These are phyloP conservation scores for Jaculus jaculus DNA, from an alignment of 2,113 vertebrate genomes.

Conservation along the genomic window DNA sequence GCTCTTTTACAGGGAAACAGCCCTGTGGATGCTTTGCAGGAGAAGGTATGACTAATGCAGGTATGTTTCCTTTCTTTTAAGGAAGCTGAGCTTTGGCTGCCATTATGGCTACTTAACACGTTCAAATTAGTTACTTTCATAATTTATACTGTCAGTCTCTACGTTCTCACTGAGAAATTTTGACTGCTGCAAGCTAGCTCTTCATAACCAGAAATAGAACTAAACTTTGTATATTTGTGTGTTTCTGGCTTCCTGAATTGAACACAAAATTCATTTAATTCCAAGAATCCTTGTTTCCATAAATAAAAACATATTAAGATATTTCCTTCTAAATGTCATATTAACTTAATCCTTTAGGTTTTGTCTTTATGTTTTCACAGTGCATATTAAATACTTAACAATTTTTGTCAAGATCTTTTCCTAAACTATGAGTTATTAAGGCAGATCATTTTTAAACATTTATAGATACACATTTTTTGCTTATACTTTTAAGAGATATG, in stretches of 20 bases:
- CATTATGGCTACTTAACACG: neutral
- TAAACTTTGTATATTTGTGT: neutral
- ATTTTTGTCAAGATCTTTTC: neutral
- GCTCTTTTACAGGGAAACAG: neutral
- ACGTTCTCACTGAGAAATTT: neutral
- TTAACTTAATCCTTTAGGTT: neutral
- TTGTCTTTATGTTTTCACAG: neutral
- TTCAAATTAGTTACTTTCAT: neutral
- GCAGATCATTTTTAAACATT: neutral
- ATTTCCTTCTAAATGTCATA: neutral
- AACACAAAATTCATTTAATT: constrained; percentile 26
- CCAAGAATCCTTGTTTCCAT: neutral
- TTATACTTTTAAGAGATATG: neutral
- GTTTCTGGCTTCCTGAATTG: constrained; percentile 5
- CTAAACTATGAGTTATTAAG: neutral
- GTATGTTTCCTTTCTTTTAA: neutral
- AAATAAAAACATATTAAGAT: neutral
- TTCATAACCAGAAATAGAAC: neutral
- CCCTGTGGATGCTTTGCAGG: neutral
- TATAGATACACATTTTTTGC: neutral
- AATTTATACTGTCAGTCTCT: neutral
- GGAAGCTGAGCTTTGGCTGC: neutral
- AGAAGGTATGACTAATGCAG: no score
- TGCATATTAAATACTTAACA: neutral
- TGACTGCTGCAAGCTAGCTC: neutral